Evolutionary conservation across 2,888 invertebrate genomes (phyloP).

Genomic region (Muschampia plurimacula): DNA sequence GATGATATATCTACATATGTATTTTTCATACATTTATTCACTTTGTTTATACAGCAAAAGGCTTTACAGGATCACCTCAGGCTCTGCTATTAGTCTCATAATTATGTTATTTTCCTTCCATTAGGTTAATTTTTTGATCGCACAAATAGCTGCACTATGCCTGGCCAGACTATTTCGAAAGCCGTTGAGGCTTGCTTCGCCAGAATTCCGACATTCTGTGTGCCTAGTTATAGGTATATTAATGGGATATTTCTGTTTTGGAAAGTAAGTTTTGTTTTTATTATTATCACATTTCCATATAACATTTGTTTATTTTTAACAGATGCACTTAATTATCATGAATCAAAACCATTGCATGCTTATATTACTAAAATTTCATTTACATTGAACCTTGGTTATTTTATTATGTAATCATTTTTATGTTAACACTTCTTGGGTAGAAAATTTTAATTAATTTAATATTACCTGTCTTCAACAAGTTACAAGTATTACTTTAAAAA

Average conservation of each 20-base stretch:
- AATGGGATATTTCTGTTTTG: conserved; percentile 96
- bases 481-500: no score
- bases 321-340: neutral
- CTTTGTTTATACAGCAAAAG: conserved; percentile 5
- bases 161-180: conserved; percentile 92
- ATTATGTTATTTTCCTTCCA: conserved; percentile 69
- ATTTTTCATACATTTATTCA: neutral
- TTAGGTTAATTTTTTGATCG: conserved; percentile 94
- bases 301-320: no score
- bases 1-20: neutral
- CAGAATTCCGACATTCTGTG: conserved; percentile 91
- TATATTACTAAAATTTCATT: no score
- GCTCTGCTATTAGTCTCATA: conserved; percentile 29
- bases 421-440: no score
- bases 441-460: no score
- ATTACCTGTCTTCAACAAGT: no score
- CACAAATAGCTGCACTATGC: conserved; percentile 92
- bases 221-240: conserved; percentile 91
- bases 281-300: conserved; percentile 17
- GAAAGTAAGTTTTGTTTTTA: conserved; percentile 87
- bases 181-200: conserved; percentile 89
- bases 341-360: neutral
- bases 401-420: no score
- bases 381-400: no score
- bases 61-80: conserved; percentile 28